Percentiles rank a stretch among this genome's conserved stretches.
Evolutionary conservation across 1,140 invertebrate species (phyloP).

Genomic region (Drosophila pseudoananassae): DNA sequence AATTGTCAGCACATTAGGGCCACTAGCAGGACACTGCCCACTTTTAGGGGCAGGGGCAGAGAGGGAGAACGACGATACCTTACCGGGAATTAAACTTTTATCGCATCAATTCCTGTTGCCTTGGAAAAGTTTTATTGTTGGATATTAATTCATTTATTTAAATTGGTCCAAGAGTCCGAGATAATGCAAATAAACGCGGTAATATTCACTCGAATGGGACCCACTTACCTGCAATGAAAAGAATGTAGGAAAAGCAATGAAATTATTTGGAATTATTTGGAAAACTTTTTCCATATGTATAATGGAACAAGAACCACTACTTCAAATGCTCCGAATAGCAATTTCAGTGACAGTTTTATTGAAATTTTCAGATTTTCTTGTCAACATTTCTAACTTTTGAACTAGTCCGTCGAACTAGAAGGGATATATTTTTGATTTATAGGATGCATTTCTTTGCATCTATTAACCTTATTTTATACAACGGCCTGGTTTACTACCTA

Average conservation of each 20-base stretch:
- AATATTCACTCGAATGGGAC: slow-evolving; percentile 15
- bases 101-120: slow-evolving; percentile 46
- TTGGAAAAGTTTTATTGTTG: slow-evolving; percentile 71
- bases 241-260: slow-evolving; percentile 6
- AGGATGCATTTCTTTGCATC: not conserved
- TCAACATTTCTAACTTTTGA: too few species aligned
- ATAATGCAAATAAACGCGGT: slow-evolving; percentile 50
- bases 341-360: too few species aligned
- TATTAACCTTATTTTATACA: slow-evolving; percentile 15
- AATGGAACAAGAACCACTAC: too few species aligned
- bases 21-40: not conserved
- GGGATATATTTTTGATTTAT: not conserved
- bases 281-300: too few species aligned
- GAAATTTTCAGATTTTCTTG: too few species aligned
- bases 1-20: slow-evolving; percentile 79
- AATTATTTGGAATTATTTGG: slow-evolving; percentile 1
- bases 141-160: slow-evolving; percentile 74
- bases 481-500: not conserved
- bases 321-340: too few species aligned
- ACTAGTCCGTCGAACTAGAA: not conserved
- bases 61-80: slow-evolving; percentile 5
- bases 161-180: slow-evolving; percentile 44
- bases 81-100: slow-evolving; percentile 56
- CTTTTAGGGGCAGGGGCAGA: not conserved
- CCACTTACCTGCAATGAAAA: slow-evolving; percentile 64